Evolutionary conservation across 2,888 invertebrate genomes (phyloP), one percentile per base, ranked within the genome.

Genomic region (Slavum lentiscoides): DNA sequence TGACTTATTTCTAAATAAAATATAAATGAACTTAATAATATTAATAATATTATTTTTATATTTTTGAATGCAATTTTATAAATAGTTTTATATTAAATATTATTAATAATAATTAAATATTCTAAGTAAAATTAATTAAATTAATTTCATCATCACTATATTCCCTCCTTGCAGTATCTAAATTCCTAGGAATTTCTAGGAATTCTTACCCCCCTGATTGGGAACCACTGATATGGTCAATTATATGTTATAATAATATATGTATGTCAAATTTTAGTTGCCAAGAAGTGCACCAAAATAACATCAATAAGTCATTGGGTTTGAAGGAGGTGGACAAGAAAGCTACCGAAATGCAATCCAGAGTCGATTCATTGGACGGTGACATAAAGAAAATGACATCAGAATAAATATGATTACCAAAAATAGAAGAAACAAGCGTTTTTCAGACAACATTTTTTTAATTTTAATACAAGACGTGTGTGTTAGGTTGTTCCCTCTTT

Each of bases 201-300:
- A n/a, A n/a, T n/a, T n/a, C n/a, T n/a, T n/a, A n/a, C n/a, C n/a
- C n/a, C n/a, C n/a, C n/a, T n/a, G n/a, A n/a, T n/a, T n/a, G n/a
- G n/a, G n/a, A n/a, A n/a, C n/a, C n/a, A n/a, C n/a, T n/a, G n/a
- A n/a, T n/a, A n/a, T n/a, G n/a, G n/a, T 43, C 9, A 43, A 43
- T 43, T 43, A 43, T 43, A 4, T 2, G 4, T 30, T 30, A 1
- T 2, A 30, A 30, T 30, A 30, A 30, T 30, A 72, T 21, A 30
- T 69, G n/a, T 70, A n/a, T 23, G 21, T 59, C 11, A 13, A 13
- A 74, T 62, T 64, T 43, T 59, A 76, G 75, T 49, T 76, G 49
- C 23, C 67, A 68, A 55, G 67, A 76, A 1, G 30, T 76, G 23
- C 58, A 76, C 7, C 58, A 59, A n/a, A 68, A 68, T 1, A 76